Evolutionary conservation across 2,888 invertebrate species (phyloP).

Genomic region (Ischnura elegans): DNA sequence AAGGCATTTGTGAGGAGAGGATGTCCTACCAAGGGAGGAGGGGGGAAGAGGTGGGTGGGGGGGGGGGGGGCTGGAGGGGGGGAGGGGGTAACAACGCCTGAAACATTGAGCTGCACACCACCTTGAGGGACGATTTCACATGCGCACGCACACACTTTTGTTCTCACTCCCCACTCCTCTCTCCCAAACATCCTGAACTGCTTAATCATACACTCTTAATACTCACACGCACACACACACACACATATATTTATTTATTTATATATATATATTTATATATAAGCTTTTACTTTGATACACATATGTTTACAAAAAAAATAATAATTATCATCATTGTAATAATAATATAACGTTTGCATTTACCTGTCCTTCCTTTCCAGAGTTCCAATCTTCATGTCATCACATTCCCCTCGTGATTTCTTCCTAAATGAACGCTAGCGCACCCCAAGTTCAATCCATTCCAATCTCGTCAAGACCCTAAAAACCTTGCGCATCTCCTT

Average conservation of each 20-base stretch:
- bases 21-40: neutral
- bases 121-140: slow-evolving; percentile 37
- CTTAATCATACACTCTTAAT: neutral
- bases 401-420: neutral
- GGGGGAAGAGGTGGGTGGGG: neutral
- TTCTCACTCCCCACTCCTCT: slow-evolving; percentile 16
- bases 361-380: slow-evolving; percentile 33
- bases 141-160: neutral
- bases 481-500: neutral
- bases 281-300: slow-evolving; percentile 66
- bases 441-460: slow-evolving; percentile 16
- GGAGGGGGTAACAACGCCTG: slow-evolving; percentile 57
- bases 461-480: slow-evolving; percentile 7
- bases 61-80: slow-evolving; percentile 3
- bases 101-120: slow-evolving; percentile 34
- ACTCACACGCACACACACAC: neutral
- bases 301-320: slow-evolving; percentile 66
- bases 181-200: neutral
- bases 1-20: neutral
- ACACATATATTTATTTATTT: slow-evolving; percentile 8
- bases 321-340: slow-evolving; percentile 62
- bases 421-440: neutral
- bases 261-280: slow-evolving; percentile 57
- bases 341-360: slow-evolving; percentile 57
- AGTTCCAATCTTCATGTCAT: slow-evolving; percentile 25